These are phyloP conservation scores for Rallus crepitans DNA, from an alignment of 2,797 vertebrate genomes.

Conservation along the genomic window DNA sequence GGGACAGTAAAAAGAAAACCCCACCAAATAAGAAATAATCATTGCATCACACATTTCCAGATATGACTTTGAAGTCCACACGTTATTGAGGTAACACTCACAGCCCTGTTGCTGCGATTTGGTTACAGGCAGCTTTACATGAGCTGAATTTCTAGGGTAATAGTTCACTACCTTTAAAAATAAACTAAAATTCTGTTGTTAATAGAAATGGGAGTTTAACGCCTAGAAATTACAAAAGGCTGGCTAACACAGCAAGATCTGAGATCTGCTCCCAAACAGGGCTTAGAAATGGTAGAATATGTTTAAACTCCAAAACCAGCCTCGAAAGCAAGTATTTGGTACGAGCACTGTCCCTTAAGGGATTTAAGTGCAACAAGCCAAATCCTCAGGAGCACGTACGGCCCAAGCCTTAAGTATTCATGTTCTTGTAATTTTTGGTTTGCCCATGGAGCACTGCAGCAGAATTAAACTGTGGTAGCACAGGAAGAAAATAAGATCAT, in stretches of 20 bases:
- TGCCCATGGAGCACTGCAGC: not conserved
- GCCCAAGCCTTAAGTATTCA: fast-evolving
- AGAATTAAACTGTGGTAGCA: not conserved
- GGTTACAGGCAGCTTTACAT: not conserved
- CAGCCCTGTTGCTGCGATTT: not conserved
- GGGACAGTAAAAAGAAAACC: not conserved
- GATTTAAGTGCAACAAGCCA: not conserved
- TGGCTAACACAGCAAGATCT: not conserved
- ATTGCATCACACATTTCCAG: slow-evolving; percentile 2
- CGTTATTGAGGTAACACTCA: slow-evolving; percentile 24
- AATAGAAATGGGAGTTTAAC: not conserved
- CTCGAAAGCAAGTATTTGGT: not conserved
- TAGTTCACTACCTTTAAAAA: slow-evolving; percentile 6
- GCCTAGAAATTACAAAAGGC: not conserved
- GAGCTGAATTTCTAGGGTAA: not conserved
- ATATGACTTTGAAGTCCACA: slow-evolving; percentile 26
- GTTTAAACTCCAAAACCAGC: not conserved
- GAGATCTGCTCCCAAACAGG: not conserved
- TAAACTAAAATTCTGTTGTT: not conserved
- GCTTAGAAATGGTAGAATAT: not conserved
- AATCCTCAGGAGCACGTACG: not conserved
- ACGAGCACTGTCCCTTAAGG: not conserved
- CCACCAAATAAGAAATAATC: not conserved
- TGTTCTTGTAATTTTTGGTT: not conserved
- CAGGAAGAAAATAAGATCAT: not conserved